Conservation (phyloP, 2,113 vertebrate species). For the Choloepus hoffmanni region DNA sequence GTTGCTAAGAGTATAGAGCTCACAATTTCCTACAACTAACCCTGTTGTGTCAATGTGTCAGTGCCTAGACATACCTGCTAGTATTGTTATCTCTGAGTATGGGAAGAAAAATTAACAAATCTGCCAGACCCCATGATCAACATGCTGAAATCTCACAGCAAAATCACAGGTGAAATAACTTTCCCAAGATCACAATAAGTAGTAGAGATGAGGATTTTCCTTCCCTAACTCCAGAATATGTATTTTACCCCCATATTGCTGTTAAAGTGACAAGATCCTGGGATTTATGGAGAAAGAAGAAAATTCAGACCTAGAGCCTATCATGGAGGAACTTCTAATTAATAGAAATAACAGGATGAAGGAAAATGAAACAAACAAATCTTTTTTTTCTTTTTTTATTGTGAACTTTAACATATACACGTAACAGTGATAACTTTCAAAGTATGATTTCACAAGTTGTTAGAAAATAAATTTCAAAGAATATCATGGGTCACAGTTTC, state of each 20-base stretch:
- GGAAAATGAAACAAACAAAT: neutral
- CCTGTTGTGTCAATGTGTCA: neutral
- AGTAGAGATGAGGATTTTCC: neutral
- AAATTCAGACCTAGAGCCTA: neutral
- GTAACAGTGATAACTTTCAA: too few species aligned
- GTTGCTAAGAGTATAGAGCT: neutral
- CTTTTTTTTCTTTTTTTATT: too few species aligned
- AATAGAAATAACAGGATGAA: neutral
- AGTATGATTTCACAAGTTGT: too few species aligned
- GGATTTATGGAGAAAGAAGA: neutral
- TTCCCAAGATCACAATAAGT: neutral
- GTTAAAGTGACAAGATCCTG: neutral
- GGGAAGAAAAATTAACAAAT: neutral
- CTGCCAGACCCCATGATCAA: neutral
- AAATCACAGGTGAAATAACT: neutral
- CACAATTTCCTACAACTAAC: neutral
- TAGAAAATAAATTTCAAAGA: too few species aligned
- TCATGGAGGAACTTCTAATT: neutral
- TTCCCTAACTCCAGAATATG: neutral
- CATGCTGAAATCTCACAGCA: neutral
- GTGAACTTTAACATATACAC: too few species aligned
- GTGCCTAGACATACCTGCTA: neutral
- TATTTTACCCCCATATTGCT: neutral
- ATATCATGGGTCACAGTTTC: too few species aligned
- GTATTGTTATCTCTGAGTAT: neutral